These are phyloP conservation scores for Physocephala rufipes DNA, from an alignment of 2,888 invertebrate genomes.

Conservation along the genomic window DNA sequence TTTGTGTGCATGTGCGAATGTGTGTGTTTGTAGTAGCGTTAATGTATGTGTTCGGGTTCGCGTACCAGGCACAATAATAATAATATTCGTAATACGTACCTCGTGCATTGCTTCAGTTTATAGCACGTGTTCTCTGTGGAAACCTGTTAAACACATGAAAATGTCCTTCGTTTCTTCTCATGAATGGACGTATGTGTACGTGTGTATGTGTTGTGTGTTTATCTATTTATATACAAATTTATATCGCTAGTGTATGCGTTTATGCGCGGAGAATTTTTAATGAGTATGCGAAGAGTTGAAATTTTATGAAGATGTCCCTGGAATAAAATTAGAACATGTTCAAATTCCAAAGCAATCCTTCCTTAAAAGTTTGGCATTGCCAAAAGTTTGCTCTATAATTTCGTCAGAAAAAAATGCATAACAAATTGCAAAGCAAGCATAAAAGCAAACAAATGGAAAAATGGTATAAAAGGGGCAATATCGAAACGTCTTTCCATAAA, in stretches of 20 bases:
- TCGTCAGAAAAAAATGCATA: background rate
- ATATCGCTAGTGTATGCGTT: background rate
- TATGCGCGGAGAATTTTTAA: slow-evolving; percentile 7
- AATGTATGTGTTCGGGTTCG: background rate
- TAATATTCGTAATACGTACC: background rate
- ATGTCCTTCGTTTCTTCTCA: slow-evolving; percentile 11
- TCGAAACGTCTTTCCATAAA: too few species aligned
- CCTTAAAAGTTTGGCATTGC: background rate
- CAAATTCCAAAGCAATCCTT: background rate
- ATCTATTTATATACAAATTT: too few species aligned
- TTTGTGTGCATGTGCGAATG: slow-evolving; percentile 4
- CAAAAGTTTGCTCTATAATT: slow-evolving; percentile 21
- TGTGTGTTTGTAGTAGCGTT: too few species aligned
- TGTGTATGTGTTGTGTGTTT: too few species aligned
- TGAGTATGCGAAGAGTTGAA: background rate
- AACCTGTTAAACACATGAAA: slow-evolving; percentile 20
- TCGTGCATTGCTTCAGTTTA: slow-evolving; percentile 1
- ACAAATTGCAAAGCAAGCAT: background rate
- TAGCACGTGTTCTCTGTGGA: background rate
- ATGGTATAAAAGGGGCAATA: background rate
- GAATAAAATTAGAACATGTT: slow-evolving; percentile 7
- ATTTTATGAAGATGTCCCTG: background rate
- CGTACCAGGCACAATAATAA: background rate
- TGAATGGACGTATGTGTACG: too few species aligned
- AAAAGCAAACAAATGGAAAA: slow-evolving; percentile 3